Evolutionary conservation across 2,888 invertebrate species (phyloP).

Genomic region (Ectemnius continuus): DNA sequence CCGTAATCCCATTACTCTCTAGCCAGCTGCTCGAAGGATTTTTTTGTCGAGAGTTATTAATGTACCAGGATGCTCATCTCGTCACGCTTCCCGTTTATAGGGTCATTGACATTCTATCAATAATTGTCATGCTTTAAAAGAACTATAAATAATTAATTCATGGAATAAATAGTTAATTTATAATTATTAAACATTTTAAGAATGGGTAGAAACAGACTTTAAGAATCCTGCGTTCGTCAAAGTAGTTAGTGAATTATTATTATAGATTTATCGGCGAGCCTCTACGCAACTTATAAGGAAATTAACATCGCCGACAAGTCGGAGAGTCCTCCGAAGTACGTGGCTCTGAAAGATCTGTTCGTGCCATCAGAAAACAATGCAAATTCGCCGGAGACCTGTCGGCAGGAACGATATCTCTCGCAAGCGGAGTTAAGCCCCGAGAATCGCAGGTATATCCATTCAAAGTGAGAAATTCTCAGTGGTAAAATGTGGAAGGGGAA

Average conservation of each 20-base stretch:
- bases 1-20: neutral
- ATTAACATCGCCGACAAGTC: conserved; percentile 69
- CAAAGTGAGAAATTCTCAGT: too few relatives aligned
- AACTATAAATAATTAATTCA: too few relatives aligned
- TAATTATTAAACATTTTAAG: too few relatives aligned
- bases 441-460: conserved; percentile 33
- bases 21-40: neutral
- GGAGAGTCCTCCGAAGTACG: conserved; percentile 66
- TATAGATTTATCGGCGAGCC: conserved; percentile 78
- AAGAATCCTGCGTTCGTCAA: too few relatives aligned
- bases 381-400: conserved; percentile 23
- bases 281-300: conserved; percentile 79
- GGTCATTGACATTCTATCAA: conserved; percentile 24
- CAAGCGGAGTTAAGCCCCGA: neutral
- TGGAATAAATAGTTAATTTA: too few relatives aligned
- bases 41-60: neutral
- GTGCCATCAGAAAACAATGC: conserved; percentile 42
- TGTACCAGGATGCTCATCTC: neutral
- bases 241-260: conserved; percentile 12
- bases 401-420: conserved; percentile 16
- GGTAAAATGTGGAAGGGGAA: neutral
- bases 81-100: conserved; percentile 26
- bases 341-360: conserved; percentile 71
- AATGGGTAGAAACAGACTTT: too few relatives aligned
- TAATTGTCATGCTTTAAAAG: too few relatives aligned